phyloP scores from a whole-genome alignment of 37 sponge, comb jelly and placozoan species.

The Ephydatia muelleri region DNA sequence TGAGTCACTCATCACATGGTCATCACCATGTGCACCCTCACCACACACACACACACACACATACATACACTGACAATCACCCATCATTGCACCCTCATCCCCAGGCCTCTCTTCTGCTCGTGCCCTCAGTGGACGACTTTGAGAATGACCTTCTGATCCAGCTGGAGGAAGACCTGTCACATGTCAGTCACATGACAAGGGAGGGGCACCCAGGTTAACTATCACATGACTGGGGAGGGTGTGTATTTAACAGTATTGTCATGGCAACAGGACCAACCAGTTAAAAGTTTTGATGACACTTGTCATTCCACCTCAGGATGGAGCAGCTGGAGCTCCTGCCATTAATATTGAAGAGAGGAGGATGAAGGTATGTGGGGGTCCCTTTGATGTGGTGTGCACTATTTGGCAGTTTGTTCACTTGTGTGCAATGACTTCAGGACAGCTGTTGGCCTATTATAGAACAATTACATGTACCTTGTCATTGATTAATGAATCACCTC shows the following conservation, averaged over 20 bases:
- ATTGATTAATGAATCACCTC: too few species aligned
- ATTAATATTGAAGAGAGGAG: constrained; percentile 53
- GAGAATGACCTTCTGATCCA: constrained; percentile 19
- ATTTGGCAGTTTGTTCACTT: too few species aligned
- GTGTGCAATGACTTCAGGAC: not conserved
- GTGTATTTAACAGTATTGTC: not conserved
- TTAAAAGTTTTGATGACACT: too few species aligned
- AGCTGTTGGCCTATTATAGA: not conserved
- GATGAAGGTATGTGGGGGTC: constrained; percentile 21
- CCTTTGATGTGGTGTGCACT: not conserved
- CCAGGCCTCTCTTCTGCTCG: constrained; percentile 39
- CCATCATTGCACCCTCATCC: not conserved
- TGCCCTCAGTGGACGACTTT: constrained; percentile 66
- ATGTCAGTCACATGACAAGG: not conserved
- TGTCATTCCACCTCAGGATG: not conserved
- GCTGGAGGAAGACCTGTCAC: constrained; percentile 32
- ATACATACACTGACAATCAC: not conserved
- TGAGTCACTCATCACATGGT: too few species aligned
- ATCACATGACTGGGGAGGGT: too few species aligned
- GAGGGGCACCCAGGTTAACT: not conserved
- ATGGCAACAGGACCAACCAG: too few species aligned
- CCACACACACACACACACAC: not conserved
- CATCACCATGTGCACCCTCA: not conserved
- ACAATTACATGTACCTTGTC: too few species aligned
- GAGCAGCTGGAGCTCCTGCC: constrained; percentile 7